phyloP scores from a whole-genome alignment of 2,113 vertebrate species.

The Corydoras sp. region DNA sequence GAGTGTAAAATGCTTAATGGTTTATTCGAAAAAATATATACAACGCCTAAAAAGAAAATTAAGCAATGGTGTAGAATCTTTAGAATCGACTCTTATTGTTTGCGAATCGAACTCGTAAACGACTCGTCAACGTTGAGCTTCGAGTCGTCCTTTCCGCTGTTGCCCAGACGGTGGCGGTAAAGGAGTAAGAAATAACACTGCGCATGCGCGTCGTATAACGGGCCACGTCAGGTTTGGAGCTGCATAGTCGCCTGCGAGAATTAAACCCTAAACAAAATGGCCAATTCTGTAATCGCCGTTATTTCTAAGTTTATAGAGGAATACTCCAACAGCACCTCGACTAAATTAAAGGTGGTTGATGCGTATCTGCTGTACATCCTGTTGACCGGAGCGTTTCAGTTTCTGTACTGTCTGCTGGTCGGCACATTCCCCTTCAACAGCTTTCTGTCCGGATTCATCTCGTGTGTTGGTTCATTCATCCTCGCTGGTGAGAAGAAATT shows the following conservation, averaged over 20 bases:
- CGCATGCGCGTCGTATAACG: constrained; percentile 11
- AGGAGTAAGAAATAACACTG: not conserved
- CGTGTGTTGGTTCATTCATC: constrained; percentile 90
- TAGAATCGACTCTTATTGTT: no score
- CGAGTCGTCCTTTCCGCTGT: not conserved
- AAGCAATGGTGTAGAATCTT: no score
- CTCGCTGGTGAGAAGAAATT: constrained; percentile 73
- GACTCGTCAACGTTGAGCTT: no score
- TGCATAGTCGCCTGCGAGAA: not conserved
- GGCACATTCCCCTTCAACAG: constrained; percentile 96
- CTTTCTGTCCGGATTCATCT: constrained; percentile 94
- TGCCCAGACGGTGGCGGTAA: not conserved
- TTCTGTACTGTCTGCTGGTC: constrained; percentile 90
- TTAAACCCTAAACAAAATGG: constrained; percentile 56
- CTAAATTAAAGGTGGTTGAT: constrained; percentile 85
- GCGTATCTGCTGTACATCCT: constrained; percentile 87
- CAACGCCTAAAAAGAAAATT: no score
- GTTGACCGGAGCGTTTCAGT: constrained; percentile 87
- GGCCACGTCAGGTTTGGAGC: constrained; percentile 6
- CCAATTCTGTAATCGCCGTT: constrained; percentile 78
- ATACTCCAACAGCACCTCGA: constrained; percentile 79
- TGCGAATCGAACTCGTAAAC: no score
- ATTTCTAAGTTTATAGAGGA: constrained; percentile 83
- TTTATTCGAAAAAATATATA: no score
- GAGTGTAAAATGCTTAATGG: no score